Evolutionary conservation across 2,888 invertebrate species (phyloP).

Genomic region (Drosophila atripex): DNA sequence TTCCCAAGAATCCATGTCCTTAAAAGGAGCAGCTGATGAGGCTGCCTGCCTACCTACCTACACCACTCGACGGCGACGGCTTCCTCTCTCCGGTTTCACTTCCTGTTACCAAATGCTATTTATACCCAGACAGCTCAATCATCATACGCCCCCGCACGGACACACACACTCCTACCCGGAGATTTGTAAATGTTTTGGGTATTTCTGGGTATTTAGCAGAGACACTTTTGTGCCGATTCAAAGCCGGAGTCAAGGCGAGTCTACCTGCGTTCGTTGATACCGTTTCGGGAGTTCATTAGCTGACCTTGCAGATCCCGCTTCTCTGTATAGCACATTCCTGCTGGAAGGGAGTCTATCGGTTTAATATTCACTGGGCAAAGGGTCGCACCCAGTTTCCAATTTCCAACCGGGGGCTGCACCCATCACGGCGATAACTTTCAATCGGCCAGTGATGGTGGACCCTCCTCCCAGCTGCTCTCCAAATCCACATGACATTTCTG

Average conservation of each 20-base stretch:
- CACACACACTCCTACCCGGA: slow-evolving; percentile 14
- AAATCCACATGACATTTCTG: slow-evolving; percentile 59
- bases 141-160: slow-evolving; percentile 33
- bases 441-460: slow-evolving; percentile 33
- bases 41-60: neutral
- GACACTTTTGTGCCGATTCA: slow-evolving; percentile 29
- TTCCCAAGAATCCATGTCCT: slow-evolving; percentile 25
- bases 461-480: slow-evolving; percentile 37
- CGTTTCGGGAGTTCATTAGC: slow-evolving; percentile 42
- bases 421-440: slow-evolving; percentile 58
- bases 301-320: slow-evolving; percentile 53
- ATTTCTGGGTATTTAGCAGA: slow-evolving; percentile 44
- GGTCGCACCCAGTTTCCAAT: slow-evolving; percentile 61
- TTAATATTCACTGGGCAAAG: slow-evolving; percentile 17
- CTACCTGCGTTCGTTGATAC: slow-evolving; percentile 61
- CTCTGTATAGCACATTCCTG: neutral
- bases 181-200: slow-evolving; percentile 13
- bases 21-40: slow-evolving; percentile 2
- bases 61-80: slow-evolving; percentile 9
- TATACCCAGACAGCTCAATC: slow-evolving; percentile 62
- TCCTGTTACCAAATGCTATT: slow-evolving; percentile 62
- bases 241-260: slow-evolving; percentile 71
- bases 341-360: slow-evolving; percentile 2
- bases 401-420: slow-evolving; percentile 52
- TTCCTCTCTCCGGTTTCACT: slow-evolving; percentile 59